Evolutionary conservation across 2,888 invertebrate genomes (phyloP).

Genomic region (Aleiodes alternator): DNA sequence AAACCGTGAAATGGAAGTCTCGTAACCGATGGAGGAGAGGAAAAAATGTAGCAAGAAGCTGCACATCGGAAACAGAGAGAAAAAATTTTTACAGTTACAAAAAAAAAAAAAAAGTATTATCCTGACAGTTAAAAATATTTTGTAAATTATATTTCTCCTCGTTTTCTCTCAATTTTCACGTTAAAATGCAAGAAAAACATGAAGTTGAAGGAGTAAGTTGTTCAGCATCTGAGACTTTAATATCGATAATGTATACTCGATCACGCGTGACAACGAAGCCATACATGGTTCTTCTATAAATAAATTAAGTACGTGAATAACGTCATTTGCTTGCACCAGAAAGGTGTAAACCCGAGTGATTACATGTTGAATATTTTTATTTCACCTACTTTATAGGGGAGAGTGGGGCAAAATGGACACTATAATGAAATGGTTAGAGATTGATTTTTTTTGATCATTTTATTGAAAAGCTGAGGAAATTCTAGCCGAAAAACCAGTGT

Average conservation of each 20-base stretch:
- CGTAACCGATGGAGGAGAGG: conserved; percentile 52
- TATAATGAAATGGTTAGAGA: too few relatives aligned
- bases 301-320: conserved; percentile 10
- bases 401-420: too few relatives aligned
- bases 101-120: conserved; percentile 17
- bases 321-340: conserved; percentile 9
- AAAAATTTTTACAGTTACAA: conserved; percentile 32
- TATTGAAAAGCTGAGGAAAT: too few relatives aligned
- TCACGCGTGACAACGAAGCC: conserved; percentile 53
- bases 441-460: too few relatives aligned
- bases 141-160: too few relatives aligned
- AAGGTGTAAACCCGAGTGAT: conserved; percentile 29
- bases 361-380: conserved; percentile 44
- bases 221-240: conserved; percentile 34
- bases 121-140: conserved; percentile 9
- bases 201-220: background rate
- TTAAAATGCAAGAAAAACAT: conserved; percentile 12
- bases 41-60: conserved; percentile 49
- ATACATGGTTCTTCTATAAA: conserved; percentile 40
- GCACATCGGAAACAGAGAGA: conserved; percentile 26
- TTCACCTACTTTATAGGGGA: conserved; percentile 36
- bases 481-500: too few relatives aligned
- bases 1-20: conserved; percentile 67
- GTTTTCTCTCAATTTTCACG: background rate
- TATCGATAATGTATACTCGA: conserved; percentile 56